A percentile compares a stretch with the other conserved stretches of the same genome.
These are phyloP conservation scores for human (Homo sapiens) DNA, from an alignment of 2,113 vertebrate species.

Conservation along the genomic window DNA sequence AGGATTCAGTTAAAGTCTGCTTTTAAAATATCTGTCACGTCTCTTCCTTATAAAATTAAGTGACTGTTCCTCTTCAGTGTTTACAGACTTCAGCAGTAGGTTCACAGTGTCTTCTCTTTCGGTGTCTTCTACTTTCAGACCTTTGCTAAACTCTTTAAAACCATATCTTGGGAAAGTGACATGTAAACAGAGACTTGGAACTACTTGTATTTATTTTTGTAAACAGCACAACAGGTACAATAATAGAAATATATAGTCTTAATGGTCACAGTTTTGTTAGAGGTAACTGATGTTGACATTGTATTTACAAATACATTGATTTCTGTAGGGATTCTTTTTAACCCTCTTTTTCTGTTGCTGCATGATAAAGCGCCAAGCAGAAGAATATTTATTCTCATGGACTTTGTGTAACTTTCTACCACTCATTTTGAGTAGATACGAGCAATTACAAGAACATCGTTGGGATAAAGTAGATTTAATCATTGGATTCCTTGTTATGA, in stretches of 20 bases:
- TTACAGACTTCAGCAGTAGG: background rate
- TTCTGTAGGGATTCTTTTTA: background rate
- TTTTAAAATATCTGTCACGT: background rate
- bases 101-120: background rate
- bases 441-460: background rate
- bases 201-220: conserved; percentile 21
- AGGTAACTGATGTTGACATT: background rate
- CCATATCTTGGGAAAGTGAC: background rate
- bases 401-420: background rate
- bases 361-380: background rate
- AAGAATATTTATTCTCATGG: background rate
- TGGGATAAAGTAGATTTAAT: conserved; percentile 28
- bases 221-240: background rate
- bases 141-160: conserved; percentile 3
- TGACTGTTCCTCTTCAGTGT: background rate
- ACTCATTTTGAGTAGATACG: background rate
- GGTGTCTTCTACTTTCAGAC: background rate
- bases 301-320: background rate
- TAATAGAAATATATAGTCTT: background rate
- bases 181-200: conserved; percentile 18
- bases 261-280: background rate
- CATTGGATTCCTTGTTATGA: background rate
- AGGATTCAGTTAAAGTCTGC: background rate
- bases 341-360: background rate
- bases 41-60: background rate